A percentile compares a stretch with the other conserved stretches of the same genome.
Evolutionary conservation across 2,113 vertebrate genomes (phyloP).

Genomic region (Bos taurus): DNA sequence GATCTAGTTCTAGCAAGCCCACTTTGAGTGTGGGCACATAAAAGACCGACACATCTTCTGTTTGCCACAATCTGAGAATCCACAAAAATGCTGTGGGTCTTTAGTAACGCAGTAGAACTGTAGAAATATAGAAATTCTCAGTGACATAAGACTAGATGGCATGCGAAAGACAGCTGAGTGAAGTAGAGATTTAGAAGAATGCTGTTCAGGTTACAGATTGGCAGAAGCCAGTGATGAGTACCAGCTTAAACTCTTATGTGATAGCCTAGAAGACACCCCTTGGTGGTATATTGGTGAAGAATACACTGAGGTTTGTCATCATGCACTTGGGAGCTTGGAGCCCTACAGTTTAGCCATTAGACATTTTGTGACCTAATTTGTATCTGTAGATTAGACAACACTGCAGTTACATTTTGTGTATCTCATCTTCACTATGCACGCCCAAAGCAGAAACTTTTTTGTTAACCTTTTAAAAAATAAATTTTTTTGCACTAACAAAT

Average conservation of each 20-base stretch:
- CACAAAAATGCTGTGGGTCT: background rate
- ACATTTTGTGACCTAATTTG: background rate
- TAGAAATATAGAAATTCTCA: background rate
- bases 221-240: background rate
- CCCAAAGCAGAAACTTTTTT: background rate
- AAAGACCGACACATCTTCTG: background rate
- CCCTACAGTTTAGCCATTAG: background rate
- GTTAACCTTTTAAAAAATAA: background rate
- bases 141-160: accelerated
- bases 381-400: background rate
- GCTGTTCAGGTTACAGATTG: background rate
- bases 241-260: background rate
- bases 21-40: background rate
- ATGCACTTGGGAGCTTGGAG: accelerated
- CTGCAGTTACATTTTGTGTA: background rate
- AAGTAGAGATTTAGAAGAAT: background rate
- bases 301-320: background rate
- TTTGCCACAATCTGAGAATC: background rate
- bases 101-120: background rate
- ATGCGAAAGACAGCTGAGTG: background rate
- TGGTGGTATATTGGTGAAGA: background rate
- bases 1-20: background rate
- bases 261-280: background rate
- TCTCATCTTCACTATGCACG: background rate
- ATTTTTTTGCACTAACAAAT: background rate